Evolutionary conservation across 2,888 invertebrate species (phyloP).

Genomic region (Chaitophorus viminalis): DNA sequence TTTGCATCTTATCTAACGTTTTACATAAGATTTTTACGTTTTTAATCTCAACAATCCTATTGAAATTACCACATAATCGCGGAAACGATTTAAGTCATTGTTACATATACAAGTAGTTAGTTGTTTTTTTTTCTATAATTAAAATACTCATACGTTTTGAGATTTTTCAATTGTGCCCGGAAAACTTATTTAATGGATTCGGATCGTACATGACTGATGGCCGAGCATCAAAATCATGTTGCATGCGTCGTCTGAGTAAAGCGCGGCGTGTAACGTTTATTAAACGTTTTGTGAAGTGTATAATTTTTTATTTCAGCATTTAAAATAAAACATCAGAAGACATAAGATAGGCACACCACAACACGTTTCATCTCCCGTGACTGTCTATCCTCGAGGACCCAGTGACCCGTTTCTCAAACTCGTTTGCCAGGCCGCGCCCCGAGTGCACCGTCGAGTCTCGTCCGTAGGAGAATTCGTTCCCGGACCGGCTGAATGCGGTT

Average conservation of each 20-base stretch:
- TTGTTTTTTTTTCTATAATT: neutral
- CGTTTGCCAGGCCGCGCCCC: constrained; percentile 51
- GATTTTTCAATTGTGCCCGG: neutral
- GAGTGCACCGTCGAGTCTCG: neutral
- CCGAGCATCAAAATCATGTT: neutral
- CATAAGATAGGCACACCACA: neutral
- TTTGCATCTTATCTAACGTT: neutral
- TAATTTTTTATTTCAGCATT: neutral
- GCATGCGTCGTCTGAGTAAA: neutral
- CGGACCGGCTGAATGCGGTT: constrained; percentile 36
- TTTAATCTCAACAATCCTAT: neutral
- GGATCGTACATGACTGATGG: neutral
- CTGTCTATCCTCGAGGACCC: constrained; percentile 38
- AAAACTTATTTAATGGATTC: neutral
- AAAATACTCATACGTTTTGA: neutral
- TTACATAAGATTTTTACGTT: neutral
- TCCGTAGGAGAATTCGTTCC: neutral
- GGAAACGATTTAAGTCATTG: neutral
- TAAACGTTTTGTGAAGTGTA: neutral
- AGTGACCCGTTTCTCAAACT: constrained; percentile 57
- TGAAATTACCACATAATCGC: neutral
- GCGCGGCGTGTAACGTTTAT: neutral
- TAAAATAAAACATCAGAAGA: neutral
- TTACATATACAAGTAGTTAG: neutral
- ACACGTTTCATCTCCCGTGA: neutral